Base-by-base conservation (phyloP, 2,113 vertebrate genomes). In the Muntiacus reevesi region DNA sequence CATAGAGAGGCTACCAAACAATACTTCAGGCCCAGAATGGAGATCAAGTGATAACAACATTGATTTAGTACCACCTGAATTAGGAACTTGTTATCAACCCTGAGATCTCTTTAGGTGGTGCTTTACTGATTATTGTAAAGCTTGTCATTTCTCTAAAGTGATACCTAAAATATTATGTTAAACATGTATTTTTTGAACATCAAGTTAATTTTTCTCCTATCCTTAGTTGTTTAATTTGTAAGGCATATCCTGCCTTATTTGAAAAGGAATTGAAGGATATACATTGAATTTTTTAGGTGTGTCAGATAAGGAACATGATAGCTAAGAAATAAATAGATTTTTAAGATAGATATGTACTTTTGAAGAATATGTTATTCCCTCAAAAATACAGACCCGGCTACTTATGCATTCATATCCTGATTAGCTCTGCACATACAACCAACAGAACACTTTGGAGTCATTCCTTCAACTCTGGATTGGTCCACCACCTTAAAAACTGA, bases 291-390 rank as follows among this genome's bases (percentile, higher is more conserved):
- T 95, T 25, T 92, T 93, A 85, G 62, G 5, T 79, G 27, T 33
- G 25, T 78, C 64, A 67, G 64, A 45, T 87, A 52, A 96, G 27
- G 60, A 88, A 87, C 11, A 43, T 28, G 79, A 93, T 28, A 85
- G 17, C 55, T 92, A 83, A 89, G 45, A 87, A 86, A 76, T 79
- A 33, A 82, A 87, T 59, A 95, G 64, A 64, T 13, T 88, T 89
- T 96, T 23, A 91, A 95, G 74, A 83, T 89, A 60, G 94, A 91
- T 60, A 71, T 84, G 94, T 84, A 87, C 40, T 82, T 78, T 91
- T 19, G 82, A 93, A 98, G 82, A 95, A 87, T 67, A 79, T 23
- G 11, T 33, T 28, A 90, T 96, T 97, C 97, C 59, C 82, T 96
- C 84, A 82, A 98, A 95, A 96, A 97, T 78, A 82, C 36, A 95